Conservation (phyloP, 2,113 vertebrate genomes). For the Aphyosemion australe region DNA sequence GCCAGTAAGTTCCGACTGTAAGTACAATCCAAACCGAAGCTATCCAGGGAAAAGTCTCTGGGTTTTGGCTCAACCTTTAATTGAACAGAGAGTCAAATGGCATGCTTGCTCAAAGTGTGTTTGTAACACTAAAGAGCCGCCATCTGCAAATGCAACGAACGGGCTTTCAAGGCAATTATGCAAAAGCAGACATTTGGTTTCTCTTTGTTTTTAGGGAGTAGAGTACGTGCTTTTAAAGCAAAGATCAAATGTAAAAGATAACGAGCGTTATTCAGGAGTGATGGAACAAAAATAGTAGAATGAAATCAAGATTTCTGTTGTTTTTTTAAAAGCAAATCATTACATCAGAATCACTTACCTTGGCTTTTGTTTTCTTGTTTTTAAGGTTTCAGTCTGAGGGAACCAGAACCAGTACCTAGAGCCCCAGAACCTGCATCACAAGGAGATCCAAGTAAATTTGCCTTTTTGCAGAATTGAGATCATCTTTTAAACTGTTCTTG, state of each 20-base stretch:
- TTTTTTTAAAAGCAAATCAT: neutral
- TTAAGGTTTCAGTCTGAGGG: conserved; percentile 83
- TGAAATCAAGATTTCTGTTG: neutral
- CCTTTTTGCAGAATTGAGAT: rapidly evolving
- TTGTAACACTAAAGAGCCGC: conserved; percentile 27
- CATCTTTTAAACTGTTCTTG: neutral
- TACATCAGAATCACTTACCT: too few relatives aligned
- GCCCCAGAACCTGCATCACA: conserved; percentile 78
- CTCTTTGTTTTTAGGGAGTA: neutral
- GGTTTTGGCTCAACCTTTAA: conserved; percentile 59
- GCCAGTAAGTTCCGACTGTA: conserved; percentile 24
- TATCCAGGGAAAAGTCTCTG: conserved; percentile 36
- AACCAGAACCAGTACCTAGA: conserved; percentile 79
- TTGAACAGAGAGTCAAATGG: conserved; percentile 57
- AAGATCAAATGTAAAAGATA: neutral
- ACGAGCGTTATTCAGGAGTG: neutral
- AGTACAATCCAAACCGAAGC: conserved; percentile 41
- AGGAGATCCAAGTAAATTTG: conserved; percentile 89
- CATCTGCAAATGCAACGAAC: conserved; percentile 21
- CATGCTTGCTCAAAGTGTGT: conserved; percentile 25
- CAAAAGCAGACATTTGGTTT: neutral
- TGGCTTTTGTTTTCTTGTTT: conserved; percentile 13
- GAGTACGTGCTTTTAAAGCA: neutral
- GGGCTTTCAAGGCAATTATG: conserved; percentile 7
- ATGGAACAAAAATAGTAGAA: neutral